These are phyloP conservation scores for Odontamblyopus rebecca DNA, from an alignment of 2,797 vertebrate species.

Conservation along the genomic window DNA sequence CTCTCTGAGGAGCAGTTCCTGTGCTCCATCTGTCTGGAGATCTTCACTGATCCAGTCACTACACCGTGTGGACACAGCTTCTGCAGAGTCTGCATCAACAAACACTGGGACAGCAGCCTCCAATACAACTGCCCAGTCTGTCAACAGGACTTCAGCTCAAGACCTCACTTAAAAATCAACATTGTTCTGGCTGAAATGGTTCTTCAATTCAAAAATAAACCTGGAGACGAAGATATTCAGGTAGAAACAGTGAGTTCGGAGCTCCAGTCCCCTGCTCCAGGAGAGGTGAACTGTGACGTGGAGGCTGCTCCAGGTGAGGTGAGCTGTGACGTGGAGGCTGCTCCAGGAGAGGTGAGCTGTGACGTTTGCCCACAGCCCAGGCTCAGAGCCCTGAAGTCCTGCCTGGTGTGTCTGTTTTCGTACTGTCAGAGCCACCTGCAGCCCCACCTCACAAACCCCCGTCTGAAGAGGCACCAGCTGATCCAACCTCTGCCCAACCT, in stretches of 20 bases:
- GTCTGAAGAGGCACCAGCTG: slow-evolving; percentile 17
- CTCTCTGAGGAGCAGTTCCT: too few relatives aligned
- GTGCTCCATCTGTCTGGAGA: too few relatives aligned
- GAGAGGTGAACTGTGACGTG: not conserved
- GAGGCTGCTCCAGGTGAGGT: not conserved
- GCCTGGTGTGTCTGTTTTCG: too few relatives aligned
- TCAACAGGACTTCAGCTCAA: too few relatives aligned
- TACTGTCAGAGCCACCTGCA: too few relatives aligned
- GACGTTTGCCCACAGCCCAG: not conserved
- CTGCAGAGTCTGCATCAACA: too few relatives aligned
- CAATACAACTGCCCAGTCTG: not conserved
- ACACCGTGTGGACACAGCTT: too few relatives aligned
- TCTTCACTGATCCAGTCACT: too few relatives aligned
- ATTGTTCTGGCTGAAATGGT: slow-evolving; percentile 19
- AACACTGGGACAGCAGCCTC: not conserved
- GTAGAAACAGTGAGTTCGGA: too few relatives aligned
- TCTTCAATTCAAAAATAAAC: not conserved
- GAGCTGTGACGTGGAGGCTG: slow-evolving; percentile 8
- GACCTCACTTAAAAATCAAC: too few relatives aligned
- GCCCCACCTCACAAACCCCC: too few relatives aligned
- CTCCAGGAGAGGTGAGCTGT: slow-evolving; percentile 24
- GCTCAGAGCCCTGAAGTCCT: slow-evolving; percentile 22
- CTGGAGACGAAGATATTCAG: not conserved
- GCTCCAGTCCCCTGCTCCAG: too few relatives aligned
- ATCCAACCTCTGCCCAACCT: slow-evolving; percentile 26